These are phyloP conservation scores for Strix aluco DNA, from an alignment of 2,113 vertebrate genomes.

Conservation along the genomic window DNA sequence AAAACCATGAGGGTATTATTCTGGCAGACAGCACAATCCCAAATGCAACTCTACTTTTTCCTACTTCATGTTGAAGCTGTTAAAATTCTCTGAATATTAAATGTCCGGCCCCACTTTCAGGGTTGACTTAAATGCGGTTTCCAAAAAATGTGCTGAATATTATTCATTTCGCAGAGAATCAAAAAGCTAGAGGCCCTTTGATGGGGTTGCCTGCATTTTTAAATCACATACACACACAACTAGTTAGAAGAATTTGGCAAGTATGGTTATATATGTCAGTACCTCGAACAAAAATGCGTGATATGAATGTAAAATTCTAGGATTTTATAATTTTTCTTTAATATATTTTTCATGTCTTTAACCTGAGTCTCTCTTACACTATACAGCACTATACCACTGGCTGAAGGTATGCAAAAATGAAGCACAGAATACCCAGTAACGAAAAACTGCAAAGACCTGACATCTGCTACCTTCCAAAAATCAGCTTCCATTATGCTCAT, in stretches of 20 bases:
- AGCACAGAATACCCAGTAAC: not conserved
- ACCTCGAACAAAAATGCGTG: not conserved
- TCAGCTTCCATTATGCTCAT: not conserved
- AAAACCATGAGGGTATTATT: not conserved
- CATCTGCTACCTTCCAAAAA: not conserved
- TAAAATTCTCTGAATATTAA: conserved; percentile 74
- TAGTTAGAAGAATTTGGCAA: not conserved
- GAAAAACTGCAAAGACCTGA: not conserved
- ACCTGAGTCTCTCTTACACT: not conserved
- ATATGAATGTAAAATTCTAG: not conserved
- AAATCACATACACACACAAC: conserved; percentile 44
- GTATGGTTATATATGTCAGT: not conserved
- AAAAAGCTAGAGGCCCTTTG: conserved; percentile 69
- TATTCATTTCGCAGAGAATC: conserved; percentile 63
- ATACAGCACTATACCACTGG: not conserved
- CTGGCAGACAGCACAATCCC: not conserved
- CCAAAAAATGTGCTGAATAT: conserved; percentile 77
- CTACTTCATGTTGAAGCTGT: conserved; percentile 60
- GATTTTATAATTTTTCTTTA: not conserved
- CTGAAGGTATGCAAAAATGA: not conserved
- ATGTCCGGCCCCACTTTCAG: conserved; percentile 66
- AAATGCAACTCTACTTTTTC: conserved; percentile 4
- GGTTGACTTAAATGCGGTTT: conserved; percentile 65
- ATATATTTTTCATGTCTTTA: not conserved
- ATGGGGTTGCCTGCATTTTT: conserved; percentile 46